Percentiles rank a stretch among this genome's conserved stretches.
These are phyloP conservation scores for Centropristis striata DNA, from an alignment of 2,113 vertebrate genomes.

Conservation along the genomic window DNA sequence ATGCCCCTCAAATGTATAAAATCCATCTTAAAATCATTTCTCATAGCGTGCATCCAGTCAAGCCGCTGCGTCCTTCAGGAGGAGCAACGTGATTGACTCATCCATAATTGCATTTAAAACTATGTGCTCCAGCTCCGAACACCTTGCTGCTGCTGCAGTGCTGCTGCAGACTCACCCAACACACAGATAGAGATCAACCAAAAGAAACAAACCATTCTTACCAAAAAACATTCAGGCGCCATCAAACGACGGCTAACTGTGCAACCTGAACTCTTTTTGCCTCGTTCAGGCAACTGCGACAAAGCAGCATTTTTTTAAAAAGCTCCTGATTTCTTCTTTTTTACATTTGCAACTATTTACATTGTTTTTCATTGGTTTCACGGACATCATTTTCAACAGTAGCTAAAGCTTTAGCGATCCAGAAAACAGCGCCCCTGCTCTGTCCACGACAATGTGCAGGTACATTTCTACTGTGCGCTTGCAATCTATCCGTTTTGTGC, in stretches of 20 bases:
- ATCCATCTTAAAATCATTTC: neutral
- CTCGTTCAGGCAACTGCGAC: conserved; percentile 51
- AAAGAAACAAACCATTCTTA: conserved; percentile 47
- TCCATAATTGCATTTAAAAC: conserved; percentile 71
- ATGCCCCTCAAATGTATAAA: neutral
- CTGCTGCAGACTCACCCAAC: conserved; percentile 74
- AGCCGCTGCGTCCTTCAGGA: conserved; percentile 38
- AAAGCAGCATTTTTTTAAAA: conserved; percentile 58
- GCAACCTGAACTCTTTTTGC: conserved; percentile 73
- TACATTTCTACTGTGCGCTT: conserved; percentile 57
- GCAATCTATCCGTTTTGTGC: conserved; percentile 55
- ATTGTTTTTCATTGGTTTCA: conserved; percentile 70
- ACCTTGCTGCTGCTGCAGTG: conserved; percentile 78
- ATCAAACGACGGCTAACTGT: conserved; percentile 62
- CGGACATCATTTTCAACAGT: conserved; percentile 66
- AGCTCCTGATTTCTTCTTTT: conserved; percentile 65
- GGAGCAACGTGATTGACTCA: conserved; percentile 26
- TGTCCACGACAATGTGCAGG: conserved; percentile 53
- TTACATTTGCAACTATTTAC: conserved; percentile 77
- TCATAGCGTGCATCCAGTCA: conserved; percentile 28
- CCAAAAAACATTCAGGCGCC: conserved; percentile 61
- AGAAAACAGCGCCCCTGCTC: conserved; percentile 56
- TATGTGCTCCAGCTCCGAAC: conserved; percentile 63
- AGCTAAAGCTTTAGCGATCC: conserved; percentile 67
- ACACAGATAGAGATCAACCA: conserved; percentile 36